phyloP scores from a whole-genome alignment of 2,113 vertebrate species.

The Arizona elegans region DNA sequence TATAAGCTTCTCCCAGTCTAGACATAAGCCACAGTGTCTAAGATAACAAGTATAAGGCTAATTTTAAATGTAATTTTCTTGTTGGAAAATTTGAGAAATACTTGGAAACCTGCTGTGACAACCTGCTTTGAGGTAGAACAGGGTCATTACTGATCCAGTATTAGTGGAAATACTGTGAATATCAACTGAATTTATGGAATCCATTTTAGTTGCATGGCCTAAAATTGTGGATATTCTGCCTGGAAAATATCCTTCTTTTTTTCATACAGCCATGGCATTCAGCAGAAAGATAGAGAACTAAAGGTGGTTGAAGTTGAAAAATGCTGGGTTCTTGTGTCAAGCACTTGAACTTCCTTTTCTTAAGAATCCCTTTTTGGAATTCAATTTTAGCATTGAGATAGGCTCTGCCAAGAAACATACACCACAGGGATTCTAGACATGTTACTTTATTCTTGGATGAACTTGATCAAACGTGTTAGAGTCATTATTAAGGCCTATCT shows the following conservation, averaged over 20 bases:
- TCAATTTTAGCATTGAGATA: neutral
- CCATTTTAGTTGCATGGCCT: neutral
- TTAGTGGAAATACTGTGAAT: neutral
- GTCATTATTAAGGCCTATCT: neutral
- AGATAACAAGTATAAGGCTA: neutral
- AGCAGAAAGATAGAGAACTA: neutral
- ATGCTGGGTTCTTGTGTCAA: neutral
- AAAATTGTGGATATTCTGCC: neutral
- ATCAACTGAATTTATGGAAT: neutral
- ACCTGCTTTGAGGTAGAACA: neutral
- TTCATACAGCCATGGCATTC: neutral
- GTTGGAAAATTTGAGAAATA: neutral
- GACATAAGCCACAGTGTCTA: neutral
- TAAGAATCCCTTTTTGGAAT: neutral
- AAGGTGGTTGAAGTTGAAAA: neutral
- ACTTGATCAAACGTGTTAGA: neutral
- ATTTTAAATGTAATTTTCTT: neutral
- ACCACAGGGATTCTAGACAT: neutral
- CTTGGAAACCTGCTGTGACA: neutral
- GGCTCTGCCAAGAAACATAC: neutral
- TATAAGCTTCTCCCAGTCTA: neutral
- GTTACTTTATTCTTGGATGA: neutral
- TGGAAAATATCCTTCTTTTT: neutral
- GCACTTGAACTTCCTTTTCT: neutral
- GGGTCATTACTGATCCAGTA: neutral